Evolutionary conservation across 1,140 invertebrate species (phyloP), one percentile per base, ranked within the genome.

Genomic region (Stenopsyche tienmushanensis): DNA sequence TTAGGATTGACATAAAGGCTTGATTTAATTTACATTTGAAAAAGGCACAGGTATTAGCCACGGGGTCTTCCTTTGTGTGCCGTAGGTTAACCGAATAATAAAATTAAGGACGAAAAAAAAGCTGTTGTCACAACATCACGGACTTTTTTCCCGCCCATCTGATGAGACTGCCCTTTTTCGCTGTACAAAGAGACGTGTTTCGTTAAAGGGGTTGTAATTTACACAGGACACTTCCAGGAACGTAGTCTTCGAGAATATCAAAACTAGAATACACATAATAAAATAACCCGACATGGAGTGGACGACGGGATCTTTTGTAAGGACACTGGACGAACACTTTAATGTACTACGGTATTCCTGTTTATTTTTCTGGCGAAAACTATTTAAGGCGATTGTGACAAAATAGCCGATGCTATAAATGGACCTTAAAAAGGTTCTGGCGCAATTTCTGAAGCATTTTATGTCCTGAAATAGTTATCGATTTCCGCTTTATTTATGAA

Each of bases 1-100:
- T 60, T 60, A 60, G 57, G 57, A 60, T 60, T 60, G 57, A 60
- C 57, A 60, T 60, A 42, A 24, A 45, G 57, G 57, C 47, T 60
- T 60, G 57, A 60, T 60, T 60, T 34, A 47, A 60, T 60, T 60
- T 60, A 60, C 57, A 60, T 60, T 60, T 60, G 57, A 60, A 60
- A 60, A 47, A 60, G 57, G 57, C 23, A 39, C 1, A 39, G 23
- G 15, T 29, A 49, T 44, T 47, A 34, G 44, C 17, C 42, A 5
- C 15, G 21, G 26, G 44, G 23, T 44, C 42, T 13, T 47, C 42
- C 42, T 60, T 60, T 60, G 57, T 60, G 57, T 17, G 15, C 57
- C 7, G 42, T 41, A 60, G 57, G 57, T 60, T 47, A 60, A 60
- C 42, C 57, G 57, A n/a, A 18, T 60, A 60, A 60, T 60, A 60